phyloP scores from a whole-genome alignment of 2,888 invertebrate species.

The Bombylius discolor region DNA sequence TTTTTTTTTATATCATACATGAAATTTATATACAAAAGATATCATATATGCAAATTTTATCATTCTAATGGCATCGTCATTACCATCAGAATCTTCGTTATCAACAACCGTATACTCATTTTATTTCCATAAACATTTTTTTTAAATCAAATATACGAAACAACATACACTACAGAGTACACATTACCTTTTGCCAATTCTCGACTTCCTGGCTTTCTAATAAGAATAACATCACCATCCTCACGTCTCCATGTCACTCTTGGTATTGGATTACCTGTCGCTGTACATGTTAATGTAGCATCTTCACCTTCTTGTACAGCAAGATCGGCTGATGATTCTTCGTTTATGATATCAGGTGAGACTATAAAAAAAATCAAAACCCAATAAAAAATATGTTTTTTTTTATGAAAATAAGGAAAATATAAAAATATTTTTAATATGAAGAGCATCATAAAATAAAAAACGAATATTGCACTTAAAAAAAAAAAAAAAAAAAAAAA shows the following conservation, averaged over 20 bases:
- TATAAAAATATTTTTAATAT: constrained; percentile 53
- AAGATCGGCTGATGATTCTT: constrained; percentile 60
- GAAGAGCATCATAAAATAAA: no score
- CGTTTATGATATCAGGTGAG: constrained; percentile 66
- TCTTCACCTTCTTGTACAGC: constrained; percentile 66
- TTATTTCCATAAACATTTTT: no score
- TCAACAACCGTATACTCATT: no score
- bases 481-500: no score
- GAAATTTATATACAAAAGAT: no score
- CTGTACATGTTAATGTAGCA: constrained; percentile 62
- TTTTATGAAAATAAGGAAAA: no score
- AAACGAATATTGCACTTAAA: constrained; percentile 46
- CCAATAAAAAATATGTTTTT: background rate
- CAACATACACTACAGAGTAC: no score
- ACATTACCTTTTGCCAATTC: constrained; percentile 34
- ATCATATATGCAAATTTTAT: no score
- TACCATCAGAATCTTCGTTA: no score
- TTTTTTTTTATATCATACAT: no score
- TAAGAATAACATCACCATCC: constrained; percentile 50
- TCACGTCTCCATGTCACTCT: constrained; percentile 70
- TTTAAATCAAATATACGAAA: no score
- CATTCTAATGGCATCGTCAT: no score
- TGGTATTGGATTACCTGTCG: constrained; percentile 66
- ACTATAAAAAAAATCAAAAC: constrained; percentile 38
- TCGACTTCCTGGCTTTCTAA: constrained; percentile 40